Percentiles rank a stretch among this genome's conserved stretches.
These are phyloP conservation scores for Oncorhynchus masou DNA, from an alignment of 2,113 vertebrate species.

Conservation along the genomic window DNA sequence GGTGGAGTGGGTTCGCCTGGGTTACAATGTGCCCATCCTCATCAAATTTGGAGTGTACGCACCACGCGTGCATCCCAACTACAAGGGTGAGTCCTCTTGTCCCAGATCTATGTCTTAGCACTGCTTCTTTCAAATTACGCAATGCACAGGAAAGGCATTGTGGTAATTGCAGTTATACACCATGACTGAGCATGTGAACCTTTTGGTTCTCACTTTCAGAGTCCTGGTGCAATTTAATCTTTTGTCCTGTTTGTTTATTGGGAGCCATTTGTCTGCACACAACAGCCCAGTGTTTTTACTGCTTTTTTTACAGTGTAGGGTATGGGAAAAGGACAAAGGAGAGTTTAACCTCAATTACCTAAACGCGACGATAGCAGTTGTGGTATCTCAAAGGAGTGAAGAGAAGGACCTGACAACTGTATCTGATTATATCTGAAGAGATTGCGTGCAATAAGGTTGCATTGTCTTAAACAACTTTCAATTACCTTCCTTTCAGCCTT, in stretches of 20 bases:
- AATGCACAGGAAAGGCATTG: neutral
- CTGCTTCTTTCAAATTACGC: neutral
- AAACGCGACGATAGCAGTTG: neutral
- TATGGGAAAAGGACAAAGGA: slow-evolving; percentile 6
- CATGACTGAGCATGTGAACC: slow-evolving; percentile 4
- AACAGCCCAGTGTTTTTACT: slow-evolving; percentile 1
- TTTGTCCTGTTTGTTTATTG: slow-evolving; percentile 2
- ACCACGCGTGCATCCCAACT: slow-evolving; percentile 89
- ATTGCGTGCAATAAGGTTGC: neutral
- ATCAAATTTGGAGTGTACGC: slow-evolving; percentile 95
- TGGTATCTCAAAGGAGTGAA: too few relatives aligned
- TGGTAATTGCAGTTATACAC: neutral
- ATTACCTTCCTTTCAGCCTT: slow-evolving; percentile 15
- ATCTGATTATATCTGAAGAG: slow-evolving; percentile 20
- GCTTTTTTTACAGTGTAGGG: slow-evolving; percentile 9
- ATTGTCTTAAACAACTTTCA: slow-evolving; percentile 10
- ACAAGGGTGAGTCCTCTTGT: slow-evolving; percentile 79
- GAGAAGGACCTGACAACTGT: slow-evolving; percentile 13
- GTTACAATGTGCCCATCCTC: slow-evolving; percentile 90
- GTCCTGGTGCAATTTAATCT: neutral
- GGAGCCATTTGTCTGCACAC: slow-evolving; percentile 8
- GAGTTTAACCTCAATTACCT: slow-evolving; percentile 2
- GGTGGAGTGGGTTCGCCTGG: slow-evolving; percentile 95
- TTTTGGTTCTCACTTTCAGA: neutral
- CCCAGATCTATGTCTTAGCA: neutral